phyloP scores from a whole-genome alignment of 2,113 vertebrate species.

The Daubentonia madagascariensis region DNA sequence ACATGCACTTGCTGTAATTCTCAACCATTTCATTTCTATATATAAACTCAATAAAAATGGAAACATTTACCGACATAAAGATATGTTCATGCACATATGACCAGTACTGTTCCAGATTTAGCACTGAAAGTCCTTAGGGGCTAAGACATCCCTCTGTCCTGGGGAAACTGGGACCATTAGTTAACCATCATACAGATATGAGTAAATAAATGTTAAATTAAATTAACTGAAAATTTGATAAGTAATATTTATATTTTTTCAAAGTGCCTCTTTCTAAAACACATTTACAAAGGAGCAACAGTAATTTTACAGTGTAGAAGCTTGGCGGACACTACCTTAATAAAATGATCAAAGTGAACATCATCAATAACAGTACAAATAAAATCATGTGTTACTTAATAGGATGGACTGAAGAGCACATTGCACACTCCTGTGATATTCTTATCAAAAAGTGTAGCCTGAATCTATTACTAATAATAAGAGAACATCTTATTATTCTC shows the following conservation, averaged over 20 bases:
- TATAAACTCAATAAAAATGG: background rate
- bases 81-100: too few species aligned
- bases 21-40: background rate
- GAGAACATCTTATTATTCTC: too few species aligned
- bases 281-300: background rate
- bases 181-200: background rate
- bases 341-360: background rate
- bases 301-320: background rate
- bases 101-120: background rate
- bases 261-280: background rate
- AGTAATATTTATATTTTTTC: background rate
- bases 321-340: background rate
- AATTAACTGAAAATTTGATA: background rate
- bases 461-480: background rate
- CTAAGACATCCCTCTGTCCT: background rate
- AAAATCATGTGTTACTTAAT: background rate
- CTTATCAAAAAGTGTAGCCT: background rate
- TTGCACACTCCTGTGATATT: background rate
- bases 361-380: background rate
- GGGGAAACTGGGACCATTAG: background rate
- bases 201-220: background rate
- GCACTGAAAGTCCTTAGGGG: background rate
- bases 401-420: background rate
- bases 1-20: background rate
- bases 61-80: background rate